A percentile compares a stretch with the other conserved stretches of the same genome.
Conservation (phyloP, 2,113 vertebrate genomes). For the Phalacrocorax pelagicus region DNA sequence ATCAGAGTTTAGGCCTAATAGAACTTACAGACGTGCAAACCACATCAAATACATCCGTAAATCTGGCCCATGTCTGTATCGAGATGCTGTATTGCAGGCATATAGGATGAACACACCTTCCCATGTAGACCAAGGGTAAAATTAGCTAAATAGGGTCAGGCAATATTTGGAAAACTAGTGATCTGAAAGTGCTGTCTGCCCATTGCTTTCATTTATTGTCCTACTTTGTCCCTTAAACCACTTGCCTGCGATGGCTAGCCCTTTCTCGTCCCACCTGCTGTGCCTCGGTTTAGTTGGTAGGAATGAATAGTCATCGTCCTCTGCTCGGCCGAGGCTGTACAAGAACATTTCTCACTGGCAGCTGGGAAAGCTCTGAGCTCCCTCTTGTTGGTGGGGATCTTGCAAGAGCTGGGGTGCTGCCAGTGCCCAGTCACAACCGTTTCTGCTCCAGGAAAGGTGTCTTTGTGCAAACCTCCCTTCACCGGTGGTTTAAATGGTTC, state of each 20-base stretch:
- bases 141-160: neutral
- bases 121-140: neutral
- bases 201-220: neutral
- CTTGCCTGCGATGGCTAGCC: no score
- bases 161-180: neutral
- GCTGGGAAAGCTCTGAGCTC: neutral
- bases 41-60: neutral
- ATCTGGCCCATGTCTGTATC: neutral
- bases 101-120: neutral
- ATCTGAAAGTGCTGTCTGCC: neutral
- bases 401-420: neutral
- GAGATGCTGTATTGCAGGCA: neutral
- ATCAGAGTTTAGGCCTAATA: neutral
- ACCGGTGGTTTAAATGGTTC: fast-evolving
- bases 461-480: neutral
- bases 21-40: neutral
- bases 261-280: neutral
- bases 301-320: neutral
- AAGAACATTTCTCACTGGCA: fast-evolving
- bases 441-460: neutral
- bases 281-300: neutral
- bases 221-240: neutral
- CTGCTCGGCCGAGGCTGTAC: neutral
- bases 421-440: fast-evolving
- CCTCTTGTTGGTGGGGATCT: neutral